A percentile compares a stretch with the other conserved stretches of the same genome.
phyloP scores from a whole-genome alignment of 2,113 vertebrate genomes.

The Ciconia stormi region DNA sequence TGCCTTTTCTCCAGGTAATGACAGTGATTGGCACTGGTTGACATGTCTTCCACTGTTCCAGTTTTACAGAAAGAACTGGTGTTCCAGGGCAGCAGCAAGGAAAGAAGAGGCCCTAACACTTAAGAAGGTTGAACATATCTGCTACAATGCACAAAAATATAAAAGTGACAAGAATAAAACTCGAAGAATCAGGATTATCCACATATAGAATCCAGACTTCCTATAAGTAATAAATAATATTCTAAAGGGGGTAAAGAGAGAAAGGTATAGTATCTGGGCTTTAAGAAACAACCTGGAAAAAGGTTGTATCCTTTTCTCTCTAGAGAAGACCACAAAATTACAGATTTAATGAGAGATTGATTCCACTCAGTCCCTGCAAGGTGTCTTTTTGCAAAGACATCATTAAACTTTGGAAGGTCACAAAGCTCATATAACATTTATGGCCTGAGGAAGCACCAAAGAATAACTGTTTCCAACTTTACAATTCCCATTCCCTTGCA shows the following conservation, averaged over 20 bases:
- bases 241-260: neutral
- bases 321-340: neutral
- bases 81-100: neutral
- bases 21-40: neutral
- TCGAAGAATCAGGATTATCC: neutral
- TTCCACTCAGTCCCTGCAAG: neutral
- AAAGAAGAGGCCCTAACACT: neutral
- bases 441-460: neutral
- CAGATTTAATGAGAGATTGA: neutral
- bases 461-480: neutral
- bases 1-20: neutral
- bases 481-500: neutral
- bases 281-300: neutral
- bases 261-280: neutral
- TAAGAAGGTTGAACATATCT: neutral
- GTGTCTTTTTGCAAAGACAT: neutral
- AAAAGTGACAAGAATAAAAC: neutral
- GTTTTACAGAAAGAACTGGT: neutral
- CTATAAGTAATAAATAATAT: neutral
- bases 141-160: neutral
- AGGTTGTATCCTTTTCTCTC: neutral
- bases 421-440: neutral
- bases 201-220: neutral
- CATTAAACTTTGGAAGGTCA: neutral
- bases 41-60: neutral